phyloP scores from a whole-genome alignment of 2,888 invertebrate genomes.

The Galerucella calmariensis region DNA sequence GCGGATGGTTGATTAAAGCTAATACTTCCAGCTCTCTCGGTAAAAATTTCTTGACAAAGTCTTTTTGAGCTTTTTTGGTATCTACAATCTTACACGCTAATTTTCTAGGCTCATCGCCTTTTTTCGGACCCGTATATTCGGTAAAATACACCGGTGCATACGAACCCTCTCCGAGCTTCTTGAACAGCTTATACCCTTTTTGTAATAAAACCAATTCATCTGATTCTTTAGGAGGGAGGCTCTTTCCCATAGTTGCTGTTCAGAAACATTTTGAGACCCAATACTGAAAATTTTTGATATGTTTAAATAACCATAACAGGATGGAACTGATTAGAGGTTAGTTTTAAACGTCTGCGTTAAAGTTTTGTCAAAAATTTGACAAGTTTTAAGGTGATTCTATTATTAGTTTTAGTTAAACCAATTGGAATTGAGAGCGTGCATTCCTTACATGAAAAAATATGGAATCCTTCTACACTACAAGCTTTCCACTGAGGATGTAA shows the following conservation, averaged over 20 bases:
- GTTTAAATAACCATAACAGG: background rate
- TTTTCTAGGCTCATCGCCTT: conserved; percentile 50
- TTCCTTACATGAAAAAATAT: too few species aligned
- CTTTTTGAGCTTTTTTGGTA: conserved; percentile 76
- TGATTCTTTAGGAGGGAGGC: conserved; percentile 66
- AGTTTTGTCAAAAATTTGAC: background rate
- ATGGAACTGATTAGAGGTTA: background rate
- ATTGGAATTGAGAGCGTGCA: background rate
- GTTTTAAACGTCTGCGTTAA: background rate
- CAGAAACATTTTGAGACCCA: conserved; percentile 27
- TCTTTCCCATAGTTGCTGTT: conserved; percentile 56
- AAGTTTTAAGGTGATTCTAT: background rate
- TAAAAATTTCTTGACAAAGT: conserved; percentile 83
- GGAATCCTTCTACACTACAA: too few species aligned
- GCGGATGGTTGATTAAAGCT: conserved; percentile 79
- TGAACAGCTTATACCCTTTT: conserved; percentile 73
- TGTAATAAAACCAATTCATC: conserved; percentile 72
- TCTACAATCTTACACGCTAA: conserved; percentile 82
- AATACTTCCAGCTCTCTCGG: conserved; percentile 85
- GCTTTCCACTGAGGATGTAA: too few species aligned
- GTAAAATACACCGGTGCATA: conserved; percentile 76
- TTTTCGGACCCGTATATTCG: conserved; percentile 47
- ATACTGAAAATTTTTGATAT: conserved; percentile 24
- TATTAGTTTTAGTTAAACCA: background rate
- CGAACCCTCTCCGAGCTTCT: conserved; percentile 79